A percentile compares a stretch with the other conserved stretches of the same genome.
These are phyloP conservation scores for Platorchestia sp. DNA, from an alignment of 1,140 invertebrate species.

Conservation along the genomic window DNA sequence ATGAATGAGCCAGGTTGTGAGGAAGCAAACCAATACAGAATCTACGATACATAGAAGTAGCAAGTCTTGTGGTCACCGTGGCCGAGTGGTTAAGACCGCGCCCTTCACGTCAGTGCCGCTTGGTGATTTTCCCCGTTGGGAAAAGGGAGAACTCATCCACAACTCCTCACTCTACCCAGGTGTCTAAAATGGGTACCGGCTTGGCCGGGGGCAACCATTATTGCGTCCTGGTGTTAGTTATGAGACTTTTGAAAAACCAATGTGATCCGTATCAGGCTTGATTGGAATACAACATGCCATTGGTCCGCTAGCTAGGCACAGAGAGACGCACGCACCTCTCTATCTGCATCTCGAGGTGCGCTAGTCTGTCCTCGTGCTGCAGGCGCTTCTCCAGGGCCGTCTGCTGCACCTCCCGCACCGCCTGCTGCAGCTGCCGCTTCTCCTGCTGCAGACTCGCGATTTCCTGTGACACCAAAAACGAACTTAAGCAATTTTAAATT, in stretches of 20 bases:
- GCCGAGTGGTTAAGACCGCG: too few relatives aligned
- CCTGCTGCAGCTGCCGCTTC: conserved; percentile 80
- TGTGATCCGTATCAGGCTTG: neutral
- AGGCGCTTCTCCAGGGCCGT: conserved; percentile 75
- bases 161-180: too few relatives aligned
- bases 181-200: too few relatives aligned
- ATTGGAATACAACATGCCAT: too few relatives aligned
- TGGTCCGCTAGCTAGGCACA: too few relatives aligned
- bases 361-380: conserved; percentile 75
- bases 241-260: neutral
- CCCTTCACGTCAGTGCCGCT: neutral
- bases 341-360: conserved; percentile 73
- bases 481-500: too few relatives aligned
- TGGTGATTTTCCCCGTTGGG: too few relatives aligned
- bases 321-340: conserved; percentile 70
- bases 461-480: too few relatives aligned
- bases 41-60: conserved; percentile 63
- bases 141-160: too few relatives aligned
- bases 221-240: neutral
- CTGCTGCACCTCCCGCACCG: conserved; percentile 78
- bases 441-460: conserved; percentile 80
- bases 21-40: neutral
- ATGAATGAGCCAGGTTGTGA: neutral
- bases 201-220: too few relatives aligned
- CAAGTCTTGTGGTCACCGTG: too few relatives aligned